Evolutionary conservation across 2,113 vertebrate species (phyloP).

Genomic region (Clarias magur): DNA sequence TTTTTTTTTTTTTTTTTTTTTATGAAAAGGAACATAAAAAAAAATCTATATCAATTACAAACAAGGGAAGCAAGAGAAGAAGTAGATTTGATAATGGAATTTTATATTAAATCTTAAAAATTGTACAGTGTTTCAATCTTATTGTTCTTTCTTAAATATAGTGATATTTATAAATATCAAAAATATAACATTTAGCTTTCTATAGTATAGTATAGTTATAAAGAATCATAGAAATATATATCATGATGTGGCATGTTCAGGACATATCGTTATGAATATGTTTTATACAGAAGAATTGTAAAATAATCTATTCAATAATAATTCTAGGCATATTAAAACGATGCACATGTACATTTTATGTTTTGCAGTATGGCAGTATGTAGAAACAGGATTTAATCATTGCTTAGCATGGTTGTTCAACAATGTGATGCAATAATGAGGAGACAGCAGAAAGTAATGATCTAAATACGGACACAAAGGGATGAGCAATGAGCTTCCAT

Average conservation of each 20-base stretch:
- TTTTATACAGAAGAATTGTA: not conserved
- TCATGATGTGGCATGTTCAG: not conserved
- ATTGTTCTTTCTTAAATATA: not conserved
- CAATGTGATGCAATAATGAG: slow-evolving; percentile 67
- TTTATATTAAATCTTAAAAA: not conserved
- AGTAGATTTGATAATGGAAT: not conserved
- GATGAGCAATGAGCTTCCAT: slow-evolving; percentile 72
- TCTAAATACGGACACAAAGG: slow-evolving; percentile 68
- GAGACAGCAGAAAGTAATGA: slow-evolving; percentile 73
- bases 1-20: not conserved
- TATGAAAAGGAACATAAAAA: not conserved
- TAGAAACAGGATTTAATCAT: slow-evolving; percentile 28
- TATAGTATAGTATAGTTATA: not conserved
- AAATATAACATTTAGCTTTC: not conserved
- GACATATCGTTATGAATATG: not conserved
- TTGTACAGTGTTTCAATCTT: not conserved
- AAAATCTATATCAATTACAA: not conserved
- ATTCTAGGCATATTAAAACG: not conserved
- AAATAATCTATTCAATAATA: not conserved
- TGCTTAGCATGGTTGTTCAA: slow-evolving; percentile 68
- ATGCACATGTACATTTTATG: not conserved
- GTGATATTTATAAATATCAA: not conserved
- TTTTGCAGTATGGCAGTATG: not conserved
- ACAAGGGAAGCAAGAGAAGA: not conserved
- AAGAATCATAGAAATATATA: not conserved